Evolutionary conservation across 2,113 vertebrate genomes (phyloP).

Genomic region (Plectropomus leopardus): DNA sequence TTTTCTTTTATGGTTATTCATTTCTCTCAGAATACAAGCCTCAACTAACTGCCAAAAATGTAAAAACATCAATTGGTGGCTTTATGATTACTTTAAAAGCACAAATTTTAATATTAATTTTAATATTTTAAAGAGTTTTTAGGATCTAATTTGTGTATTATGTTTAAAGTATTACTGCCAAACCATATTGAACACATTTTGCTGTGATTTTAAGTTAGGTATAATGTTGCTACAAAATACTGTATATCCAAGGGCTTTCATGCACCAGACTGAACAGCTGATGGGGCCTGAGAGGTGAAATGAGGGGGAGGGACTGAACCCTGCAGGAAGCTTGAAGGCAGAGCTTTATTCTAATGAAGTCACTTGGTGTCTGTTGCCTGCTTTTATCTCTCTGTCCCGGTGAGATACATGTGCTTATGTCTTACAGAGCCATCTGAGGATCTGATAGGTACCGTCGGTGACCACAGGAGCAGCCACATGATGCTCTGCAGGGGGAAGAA

Average conservation of each 20-base stretch:
- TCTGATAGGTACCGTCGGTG: not conserved
- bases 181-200: too few species aligned
- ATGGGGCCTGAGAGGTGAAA: conserved; percentile 28
- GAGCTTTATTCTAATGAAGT: conserved; percentile 58
- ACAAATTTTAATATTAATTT: not conserved
- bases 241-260: not conserved
- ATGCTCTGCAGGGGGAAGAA: conserved; percentile 4
- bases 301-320: conserved; percentile 67
- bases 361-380: conserved; percentile 31
- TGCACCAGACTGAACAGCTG: conserved; percentile 33
- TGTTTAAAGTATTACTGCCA: too few species aligned
- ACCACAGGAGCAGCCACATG: conserved; percentile 9
- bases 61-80: not conserved
- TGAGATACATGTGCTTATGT: conserved; percentile 36
- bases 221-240: conserved; percentile 1
- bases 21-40: not conserved
- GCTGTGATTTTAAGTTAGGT: not conserved
- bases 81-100: not conserved
- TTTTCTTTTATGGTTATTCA: not conserved
- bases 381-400: conserved; percentile 21
- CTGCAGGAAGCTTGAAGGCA: conserved; percentile 57
- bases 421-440: conserved; percentile 13
- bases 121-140: not conserved
- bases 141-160: too few species aligned
- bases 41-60: not conserved